Base-by-base conservation (phyloP, 2,888 invertebrate species). In the Camponotus fellah region DNA sequence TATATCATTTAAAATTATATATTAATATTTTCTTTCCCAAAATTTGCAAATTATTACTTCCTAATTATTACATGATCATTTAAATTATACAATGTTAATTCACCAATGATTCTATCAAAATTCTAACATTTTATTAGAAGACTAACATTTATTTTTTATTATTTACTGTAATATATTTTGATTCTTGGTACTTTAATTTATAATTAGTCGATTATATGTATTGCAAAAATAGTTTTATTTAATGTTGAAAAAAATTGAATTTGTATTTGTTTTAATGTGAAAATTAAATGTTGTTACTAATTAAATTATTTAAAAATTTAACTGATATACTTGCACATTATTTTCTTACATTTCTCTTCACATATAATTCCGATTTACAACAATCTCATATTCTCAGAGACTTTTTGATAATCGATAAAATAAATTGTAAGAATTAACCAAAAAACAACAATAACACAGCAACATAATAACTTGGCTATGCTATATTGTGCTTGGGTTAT, bases 371-470 rank as follows among this genome's bases (percentile, higher is more conserved):
- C 1, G 9, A 8, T 56, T 21, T 1, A 71, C 2, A 56, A 34
- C 2, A 3, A 46, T 14, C 46, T 21, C 10, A 8, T n/a, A 40
- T 72, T 17, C 14, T 21, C 10, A 8, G 14, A 8, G 14, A 40
- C 58, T 17, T 49, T 37, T 2, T n/a, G 43, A 40, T 32, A 66
- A 56, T 12, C 9, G 14, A 65, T 66, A 37, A 37, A 75, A 60
- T 60, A 62, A 66, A 0, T 68, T 9, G 3, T 68, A 58, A 77
- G 56, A 77, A 68, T 66, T 56, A 68, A 77, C 0, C 43, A 26
- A 43, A 14, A 43, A 56, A n/a, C 32, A 6, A 32, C 37, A 10
- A 49, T 62, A 62, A 62, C 17, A 5, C 12, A n/a, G 3, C 26
- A 37, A 37, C 4, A 21, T 34, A 40, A 77, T 12, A 26, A 26